A percentile compares a stretch with the other conserved stretches of the same genome.
Evolutionary conservation across 2,797 vertebrate genomes (phyloP).

Genomic region (Eulemur mongoz): DNA sequence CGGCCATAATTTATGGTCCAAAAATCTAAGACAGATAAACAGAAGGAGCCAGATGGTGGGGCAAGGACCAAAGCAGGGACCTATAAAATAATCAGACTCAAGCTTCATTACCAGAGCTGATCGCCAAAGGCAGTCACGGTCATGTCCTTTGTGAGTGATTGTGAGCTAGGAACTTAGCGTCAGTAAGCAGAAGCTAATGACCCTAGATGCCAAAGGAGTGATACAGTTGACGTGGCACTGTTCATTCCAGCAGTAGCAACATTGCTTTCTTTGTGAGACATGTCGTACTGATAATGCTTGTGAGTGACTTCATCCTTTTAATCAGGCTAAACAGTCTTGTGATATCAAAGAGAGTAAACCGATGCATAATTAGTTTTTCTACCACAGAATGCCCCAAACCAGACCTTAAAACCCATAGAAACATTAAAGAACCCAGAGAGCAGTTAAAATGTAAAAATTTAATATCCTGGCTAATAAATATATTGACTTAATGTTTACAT

Average conservation of each 20-base stretch:
- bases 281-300: neutral
- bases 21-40: slow-evolving; percentile 1
- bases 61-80: neutral
- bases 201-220: neutral
- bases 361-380: neutral
- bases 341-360: neutral
- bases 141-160: neutral
- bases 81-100: neutral
- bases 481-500: neutral
- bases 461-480: neutral
- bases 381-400: neutral
- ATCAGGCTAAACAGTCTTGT: neutral
- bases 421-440: neutral
- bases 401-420: neutral
- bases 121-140: neutral
- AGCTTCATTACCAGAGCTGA: neutral
- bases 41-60: neutral
- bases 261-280: neutral
- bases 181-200: neutral
- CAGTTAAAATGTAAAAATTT: neutral
- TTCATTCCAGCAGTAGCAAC: neutral
- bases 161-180: too few species aligned
- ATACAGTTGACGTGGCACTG: accelerated
- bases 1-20: neutral
- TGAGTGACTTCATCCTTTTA: neutral